Evolutionary conservation across 2,888 invertebrate species (phyloP), one percentile per base, ranked within the genome.

Genomic region (Drosophila kokeensis): DNA sequence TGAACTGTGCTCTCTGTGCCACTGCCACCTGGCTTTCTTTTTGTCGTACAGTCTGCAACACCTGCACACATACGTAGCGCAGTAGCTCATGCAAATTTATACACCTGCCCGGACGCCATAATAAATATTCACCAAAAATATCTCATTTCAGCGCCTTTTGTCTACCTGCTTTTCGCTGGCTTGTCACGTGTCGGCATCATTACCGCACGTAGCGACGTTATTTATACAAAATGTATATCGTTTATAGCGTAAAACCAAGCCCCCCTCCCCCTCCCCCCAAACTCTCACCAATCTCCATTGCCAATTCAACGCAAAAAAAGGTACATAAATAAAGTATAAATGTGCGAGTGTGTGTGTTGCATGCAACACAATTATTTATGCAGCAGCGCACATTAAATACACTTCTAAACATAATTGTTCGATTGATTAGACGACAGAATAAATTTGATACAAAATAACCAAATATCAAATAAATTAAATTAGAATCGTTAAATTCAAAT

Each of bases 171-270:
- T 68, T 73, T 65, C 71, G 87, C 82, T 82, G 90, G 87, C 91
- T 90, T 85, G 92, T 92, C 92, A 92, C 92, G 92, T 92, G 92
- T 90, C 89, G 87, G 85, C 91, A 87, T 92, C 91, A 92, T 92
- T 92, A 92, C 91, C 73, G 85, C 92, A 92, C 92, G 92, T 92
- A 92, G 85, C 91, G 84, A 84, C 85, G 85, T 87, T 92, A 87
- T 92, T 90, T 91, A 90, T 87, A 83, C 75, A 88, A 88, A 88
- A 87, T 87, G 82, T 87, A 80, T 82, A 85, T 82, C 85, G 85
- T 80, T 85, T 87, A 85, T 83, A 67, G 75, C 82, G 57, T 57
- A 45, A 66, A 66, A 49, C 42, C 54, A 65, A 32, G 30, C 27
- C 58, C 27, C 58, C 48, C 63, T 5, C 2, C n/a, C 53, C 2